Evolutionary conservation across 2,113 vertebrate genomes (phyloP), one percentile per base, ranked within the genome.

Genomic region (Silurus meridionalis): DNA sequence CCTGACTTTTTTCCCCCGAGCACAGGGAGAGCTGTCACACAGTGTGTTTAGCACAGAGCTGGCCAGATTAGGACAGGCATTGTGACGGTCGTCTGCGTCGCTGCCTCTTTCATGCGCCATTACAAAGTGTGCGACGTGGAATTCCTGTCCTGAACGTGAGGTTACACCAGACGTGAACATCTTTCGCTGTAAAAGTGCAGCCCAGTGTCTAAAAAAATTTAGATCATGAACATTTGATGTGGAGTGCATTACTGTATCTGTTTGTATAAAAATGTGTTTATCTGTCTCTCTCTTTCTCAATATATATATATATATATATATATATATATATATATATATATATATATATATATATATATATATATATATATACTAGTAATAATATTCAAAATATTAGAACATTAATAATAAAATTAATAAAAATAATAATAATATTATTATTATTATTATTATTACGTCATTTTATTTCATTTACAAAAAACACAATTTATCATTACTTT

Each of bases 11-110:
- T 57, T 46, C 37, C 82, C 89, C 86, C 77, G 55, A 66, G 91
- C 84, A 90, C 91, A 92, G 91, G 92, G 90, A 90, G 85, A 91
- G 87, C 90, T 89, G 92, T 91, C 91, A 89, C 64, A 57, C 61
- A 52, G 80, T 58, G 86, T 71, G 86, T 86, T 86, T 85, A 85
- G 84, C 66, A 83, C 61, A 85, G 80, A 83, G 80, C 53, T 63
- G 57, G 81, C 52, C 79, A 87, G 89, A 85, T 88, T 81, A 86
- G 86, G 75, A 69, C 82, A 83, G 89, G 81, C 77, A 85, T 87
- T 87, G 83, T 89, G 84, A 80, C 66, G 14, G 19, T 58, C 4
- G 37, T 58, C 74, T 53, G 52, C 82, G 50, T 77, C 46, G 23
- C 83, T 66, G 75, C 84, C 53, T 81, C 72, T 85, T 87, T 84